phyloP scores from a whole-genome alignment of 2,888 invertebrate genomes.

The Agonopterix heracliana region DNA sequence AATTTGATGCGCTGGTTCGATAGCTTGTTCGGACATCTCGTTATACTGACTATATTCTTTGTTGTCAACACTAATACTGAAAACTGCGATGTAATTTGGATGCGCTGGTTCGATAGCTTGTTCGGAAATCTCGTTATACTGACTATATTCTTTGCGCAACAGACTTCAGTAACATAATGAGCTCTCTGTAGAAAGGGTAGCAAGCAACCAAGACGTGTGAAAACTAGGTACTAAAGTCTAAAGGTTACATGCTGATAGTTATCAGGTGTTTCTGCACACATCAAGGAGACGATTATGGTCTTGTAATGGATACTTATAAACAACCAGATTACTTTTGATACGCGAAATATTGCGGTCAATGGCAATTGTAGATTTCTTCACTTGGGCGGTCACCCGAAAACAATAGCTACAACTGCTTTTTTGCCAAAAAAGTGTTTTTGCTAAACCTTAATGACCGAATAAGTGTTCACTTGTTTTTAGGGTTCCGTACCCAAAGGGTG shows the following conservation, averaged over 20 bases:
- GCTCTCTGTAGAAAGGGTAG: too few relatives aligned
- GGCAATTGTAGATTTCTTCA: slow-evolving; percentile 42
- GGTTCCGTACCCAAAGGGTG: too few relatives aligned
- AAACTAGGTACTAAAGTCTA: neutral
- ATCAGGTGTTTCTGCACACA: slow-evolving; percentile 3
- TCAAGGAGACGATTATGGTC: slow-evolving; percentile 2
- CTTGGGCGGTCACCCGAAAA: slow-evolving; percentile 46
- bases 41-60: too few relatives aligned
- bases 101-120: too few relatives aligned
- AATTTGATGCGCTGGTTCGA: too few relatives aligned
- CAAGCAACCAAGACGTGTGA: neutral
- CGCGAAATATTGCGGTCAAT: slow-evolving; percentile 41
- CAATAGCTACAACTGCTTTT: slow-evolving; percentile 37
- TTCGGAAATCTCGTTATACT: too few relatives aligned
- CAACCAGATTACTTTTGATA: slow-evolving; percentile 20
- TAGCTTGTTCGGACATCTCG: too few relatives aligned
- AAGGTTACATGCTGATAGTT: slow-evolving; percentile 2
- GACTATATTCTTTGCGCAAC: too few relatives aligned
- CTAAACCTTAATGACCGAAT: slow-evolving; percentile 24
- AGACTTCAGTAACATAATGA: too few relatives aligned
- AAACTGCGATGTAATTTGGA: too few relatives aligned
- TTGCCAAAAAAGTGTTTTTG: slow-evolving; percentile 32
- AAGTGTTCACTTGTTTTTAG: too few relatives aligned
- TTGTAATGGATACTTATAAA: slow-evolving; percentile 6
- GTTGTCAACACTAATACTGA: too few relatives aligned